Conservation (phyloP, 2,113 vertebrate species). For the Xenotilapia leptura region DNA sequence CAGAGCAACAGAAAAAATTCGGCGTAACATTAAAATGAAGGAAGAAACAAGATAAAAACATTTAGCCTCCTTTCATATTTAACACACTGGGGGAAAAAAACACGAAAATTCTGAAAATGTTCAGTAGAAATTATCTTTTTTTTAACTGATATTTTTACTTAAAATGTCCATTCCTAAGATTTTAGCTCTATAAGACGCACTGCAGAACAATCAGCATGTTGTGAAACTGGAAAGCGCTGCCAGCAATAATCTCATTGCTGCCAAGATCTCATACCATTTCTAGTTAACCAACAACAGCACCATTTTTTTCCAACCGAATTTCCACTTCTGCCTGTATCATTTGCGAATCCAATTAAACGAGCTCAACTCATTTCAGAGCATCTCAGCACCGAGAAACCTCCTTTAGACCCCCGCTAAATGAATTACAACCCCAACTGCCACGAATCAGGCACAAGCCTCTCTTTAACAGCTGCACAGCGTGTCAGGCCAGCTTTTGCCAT, state of each 20-base stretch:
- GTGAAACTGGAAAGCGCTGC: neutral
- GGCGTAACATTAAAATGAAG: neutral
- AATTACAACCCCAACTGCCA: constrained; percentile 22
- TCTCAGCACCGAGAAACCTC: neutral
- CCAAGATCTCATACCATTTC: neutral
- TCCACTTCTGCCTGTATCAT: neutral
- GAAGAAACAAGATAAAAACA: neutral
- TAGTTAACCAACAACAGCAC: neutral
- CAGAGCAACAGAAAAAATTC: neutral
- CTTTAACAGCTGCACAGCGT: constrained; percentile 18
- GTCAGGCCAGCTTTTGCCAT: constrained; percentile 24
- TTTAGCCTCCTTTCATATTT: neutral
- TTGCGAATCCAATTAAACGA: neutral
- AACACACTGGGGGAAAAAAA: neutral
- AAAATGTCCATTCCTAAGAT: neutral
- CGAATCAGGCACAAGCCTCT: neutral
- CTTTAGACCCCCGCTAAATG: constrained; percentile 1
- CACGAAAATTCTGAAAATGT: neutral
- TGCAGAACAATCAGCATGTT: neutral
- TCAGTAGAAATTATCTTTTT: neutral
- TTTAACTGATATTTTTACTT: neutral
- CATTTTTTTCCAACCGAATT: neutral
- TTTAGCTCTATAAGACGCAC: neutral
- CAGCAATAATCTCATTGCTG: neutral
- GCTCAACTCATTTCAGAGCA: neutral